These are phyloP conservation scores for Chelonoidis abingdonii DNA, from an alignment of 2,113 vertebrate genomes.

Conservation along the genomic window DNA sequence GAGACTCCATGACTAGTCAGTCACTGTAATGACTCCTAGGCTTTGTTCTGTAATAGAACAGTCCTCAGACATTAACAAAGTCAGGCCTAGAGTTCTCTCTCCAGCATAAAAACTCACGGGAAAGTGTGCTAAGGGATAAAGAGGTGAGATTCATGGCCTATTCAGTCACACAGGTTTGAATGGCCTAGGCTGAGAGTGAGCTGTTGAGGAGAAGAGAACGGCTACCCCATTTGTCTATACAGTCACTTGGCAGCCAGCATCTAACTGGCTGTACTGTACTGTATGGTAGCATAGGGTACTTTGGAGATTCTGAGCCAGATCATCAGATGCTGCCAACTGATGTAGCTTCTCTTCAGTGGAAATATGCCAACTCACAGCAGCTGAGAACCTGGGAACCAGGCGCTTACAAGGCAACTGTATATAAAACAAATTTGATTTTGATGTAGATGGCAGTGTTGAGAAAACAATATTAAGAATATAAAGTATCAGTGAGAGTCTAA, in stretches of 20 bases:
- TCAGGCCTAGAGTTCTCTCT: neutral
- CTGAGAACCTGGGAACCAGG: neutral
- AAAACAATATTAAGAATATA: neutral
- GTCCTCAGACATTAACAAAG: neutral
- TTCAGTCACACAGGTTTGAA: neutral
- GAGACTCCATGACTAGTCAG: neutral
- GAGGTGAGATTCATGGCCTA: neutral
- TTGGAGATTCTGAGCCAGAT: neutral
- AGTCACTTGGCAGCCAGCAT: rapidly evolving
- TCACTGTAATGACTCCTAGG: neutral
- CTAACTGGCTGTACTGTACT: neutral
- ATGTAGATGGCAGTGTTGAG: neutral
- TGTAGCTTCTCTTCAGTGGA: neutral
- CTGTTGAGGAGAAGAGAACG: neutral
- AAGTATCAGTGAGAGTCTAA: neutral
- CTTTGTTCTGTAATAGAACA: neutral
- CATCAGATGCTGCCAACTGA: neutral
- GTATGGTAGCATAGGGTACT: neutral
- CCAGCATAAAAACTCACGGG: neutral
- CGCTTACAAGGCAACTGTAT: neutral
- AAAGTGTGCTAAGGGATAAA: neutral
- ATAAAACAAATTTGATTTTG: neutral
- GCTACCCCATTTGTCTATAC: neutral
- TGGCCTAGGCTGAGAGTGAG: neutral
- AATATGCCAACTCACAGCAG: neutral